Evolutionary conservation across 2,797 vertebrate genomes (phyloP), one percentile per base, ranked within the genome.

Genomic region (Hylomyscus alleni): DNA sequence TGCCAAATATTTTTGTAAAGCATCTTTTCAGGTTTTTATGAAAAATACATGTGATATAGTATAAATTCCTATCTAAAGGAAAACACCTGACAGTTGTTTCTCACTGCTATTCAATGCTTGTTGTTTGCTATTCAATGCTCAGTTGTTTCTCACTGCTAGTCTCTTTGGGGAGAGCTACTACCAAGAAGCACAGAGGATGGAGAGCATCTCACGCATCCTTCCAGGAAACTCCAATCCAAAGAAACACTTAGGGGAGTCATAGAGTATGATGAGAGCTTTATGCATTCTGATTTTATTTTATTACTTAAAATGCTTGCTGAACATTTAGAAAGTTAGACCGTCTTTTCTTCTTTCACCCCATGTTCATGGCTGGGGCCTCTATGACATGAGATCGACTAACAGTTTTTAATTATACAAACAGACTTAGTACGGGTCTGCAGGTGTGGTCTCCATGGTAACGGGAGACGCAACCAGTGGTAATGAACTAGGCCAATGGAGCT

Each of bases 261-360:
- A 29, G 34, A 75, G 37, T 67, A 37, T n/a, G 54, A 62, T 14
- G 29, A 1, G 77, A 75, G 76, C 6, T 90, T 81, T 67, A 15
- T 50, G 6, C 67, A 69, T 34, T 56, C 89, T 56, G 37, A 80
- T 62, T 93, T 86, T 26, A 56, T 40, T 73, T 73, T 73, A 40
- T 73, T 40, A 82, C 22, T 93, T 95, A 73, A 90, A 92, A 93
- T 50, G 47, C 65, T 95, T 93, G 72, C 89, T 83, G 77, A 24
- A 80, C 12, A 26, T 77, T 15, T 22, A 87, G 34, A 13, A 58
- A 56, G 22, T 22, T 44, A 60, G 44, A 76, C 67, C 88, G 69
- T 72, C 40, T 83, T 77, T 91, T 78, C 44, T 62, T 76, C 14
- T 94, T n/a, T n/a, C 5, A 44, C 19, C 8, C 19, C 22, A 60